Conservation (phyloP, 2,797 vertebrate species). For the Sebastes trivittatus region DNA sequence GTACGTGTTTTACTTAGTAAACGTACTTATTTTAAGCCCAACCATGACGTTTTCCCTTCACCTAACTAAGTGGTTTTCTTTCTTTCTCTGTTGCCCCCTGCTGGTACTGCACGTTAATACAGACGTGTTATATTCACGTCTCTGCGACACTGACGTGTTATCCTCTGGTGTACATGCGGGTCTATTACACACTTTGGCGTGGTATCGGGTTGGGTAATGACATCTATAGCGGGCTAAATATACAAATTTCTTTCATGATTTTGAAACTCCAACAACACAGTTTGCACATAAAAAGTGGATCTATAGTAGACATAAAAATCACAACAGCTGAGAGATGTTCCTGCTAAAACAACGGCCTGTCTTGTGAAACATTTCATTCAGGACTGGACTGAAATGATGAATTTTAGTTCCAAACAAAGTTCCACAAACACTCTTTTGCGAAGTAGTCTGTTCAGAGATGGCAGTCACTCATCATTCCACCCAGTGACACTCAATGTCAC, state of each 20-base stretch:
- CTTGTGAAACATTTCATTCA: not conserved
- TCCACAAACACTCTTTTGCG: not conserved
- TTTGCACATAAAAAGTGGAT: not conserved
- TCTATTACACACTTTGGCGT: too few species aligned
- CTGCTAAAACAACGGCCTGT: not conserved
- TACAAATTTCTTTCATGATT: not conserved
- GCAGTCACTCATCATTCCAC: slow-evolving; percentile 22
- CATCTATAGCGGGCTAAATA: not conserved
- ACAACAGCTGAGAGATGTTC: not conserved
- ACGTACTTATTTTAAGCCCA: too few species aligned
- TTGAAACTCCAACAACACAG: not conserved
- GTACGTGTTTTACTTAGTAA: too few species aligned
- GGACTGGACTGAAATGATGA: not conserved
- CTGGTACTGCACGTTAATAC: too few species aligned
- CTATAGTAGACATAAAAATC: not conserved
- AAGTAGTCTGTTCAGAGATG: not conserved
- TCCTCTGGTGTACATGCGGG: too few species aligned
- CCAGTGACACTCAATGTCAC: slow-evolving; percentile 47
- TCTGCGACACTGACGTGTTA: too few species aligned
- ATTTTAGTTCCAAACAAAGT: slow-evolving; percentile 11
- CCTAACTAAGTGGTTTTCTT: too few species aligned
- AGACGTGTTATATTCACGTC: too few species aligned
- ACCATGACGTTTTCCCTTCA: too few species aligned
- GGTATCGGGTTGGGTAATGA: not conserved
- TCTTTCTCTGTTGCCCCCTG: too few species aligned